These are phyloP conservation scores for Mimas tiliae DNA, from an alignment of 2,888 invertebrate genomes.

Conservation along the genomic window DNA sequence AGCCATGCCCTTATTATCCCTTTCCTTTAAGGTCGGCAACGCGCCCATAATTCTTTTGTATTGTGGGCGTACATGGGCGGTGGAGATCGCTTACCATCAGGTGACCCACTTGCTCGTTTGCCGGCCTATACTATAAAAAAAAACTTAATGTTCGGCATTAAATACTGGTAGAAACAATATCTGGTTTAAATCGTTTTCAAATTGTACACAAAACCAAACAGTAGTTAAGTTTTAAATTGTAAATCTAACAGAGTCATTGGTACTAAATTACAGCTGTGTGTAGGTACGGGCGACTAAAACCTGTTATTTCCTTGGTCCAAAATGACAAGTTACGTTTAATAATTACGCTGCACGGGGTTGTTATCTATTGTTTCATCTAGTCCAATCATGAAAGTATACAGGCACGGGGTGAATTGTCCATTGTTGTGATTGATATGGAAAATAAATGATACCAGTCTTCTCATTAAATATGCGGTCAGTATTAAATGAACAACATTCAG, in stretches of 20 bases:
- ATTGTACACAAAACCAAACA: not conserved
- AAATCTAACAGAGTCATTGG: constrained; percentile 19
- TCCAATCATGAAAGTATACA: constrained; percentile 41
- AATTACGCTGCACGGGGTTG: constrained; percentile 58
- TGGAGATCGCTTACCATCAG: too few species aligned
- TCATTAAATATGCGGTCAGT: not conserved
- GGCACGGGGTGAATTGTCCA: constrained; percentile 33
- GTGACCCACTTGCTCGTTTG: too few species aligned
- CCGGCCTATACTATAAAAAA: too few species aligned
- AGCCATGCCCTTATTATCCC: too few species aligned
- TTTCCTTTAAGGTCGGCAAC: too few species aligned
- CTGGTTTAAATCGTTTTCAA: constrained; percentile 1
- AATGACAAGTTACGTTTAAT: constrained; percentile 70
- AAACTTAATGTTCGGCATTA: not conserved
- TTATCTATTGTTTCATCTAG: constrained; percentile 64
- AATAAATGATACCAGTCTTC: not conserved
- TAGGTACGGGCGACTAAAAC: constrained; percentile 50
- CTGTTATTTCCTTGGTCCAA: constrained; percentile 67
- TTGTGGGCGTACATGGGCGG: too few species aligned
- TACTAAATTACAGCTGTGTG: constrained; percentile 49
- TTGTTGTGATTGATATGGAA: constrained; percentile 33
- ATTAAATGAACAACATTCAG: not conserved
- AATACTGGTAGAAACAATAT: too few species aligned
- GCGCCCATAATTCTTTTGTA: too few species aligned
- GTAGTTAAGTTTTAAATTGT: constrained; percentile 11